phyloP scores from a whole-genome alignment of 1,140 invertebrate genomes.

The Dendroctonus valens region DNA sequence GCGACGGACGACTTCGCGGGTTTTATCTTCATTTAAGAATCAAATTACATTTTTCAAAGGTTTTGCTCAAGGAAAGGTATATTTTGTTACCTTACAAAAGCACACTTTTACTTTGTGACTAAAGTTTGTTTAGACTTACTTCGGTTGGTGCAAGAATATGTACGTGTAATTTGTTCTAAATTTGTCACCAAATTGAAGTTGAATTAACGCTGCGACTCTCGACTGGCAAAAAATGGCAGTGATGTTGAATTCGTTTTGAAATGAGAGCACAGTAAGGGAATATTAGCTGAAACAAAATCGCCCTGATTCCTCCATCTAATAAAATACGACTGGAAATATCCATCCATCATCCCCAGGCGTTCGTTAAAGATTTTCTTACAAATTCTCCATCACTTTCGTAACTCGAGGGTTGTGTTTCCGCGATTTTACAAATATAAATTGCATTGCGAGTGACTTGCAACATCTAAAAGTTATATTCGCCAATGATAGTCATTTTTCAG shows the following conservation, averaged over 20 bases:
- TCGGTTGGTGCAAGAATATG: too few relatives aligned
- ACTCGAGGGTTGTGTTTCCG: slow-evolving; percentile 19
- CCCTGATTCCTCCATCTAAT: not conserved
- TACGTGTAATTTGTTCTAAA: too few relatives aligned
- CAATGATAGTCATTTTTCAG: slow-evolving; percentile 24
- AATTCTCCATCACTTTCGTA: not conserved
- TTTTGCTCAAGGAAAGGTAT: not conserved
- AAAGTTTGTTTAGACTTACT: too few relatives aligned
- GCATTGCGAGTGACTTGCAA: slow-evolving; percentile 27
- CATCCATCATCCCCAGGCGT: slow-evolving; percentile 10
- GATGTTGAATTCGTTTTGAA: too few relatives aligned
- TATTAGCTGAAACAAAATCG: too few relatives aligned
- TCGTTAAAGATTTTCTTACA: slow-evolving; percentile 17
- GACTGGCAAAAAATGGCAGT: too few relatives aligned
- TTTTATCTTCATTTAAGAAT: slow-evolving; percentile 31
- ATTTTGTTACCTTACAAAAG: too few relatives aligned
- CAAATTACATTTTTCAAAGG: slow-evolving; percentile 19
- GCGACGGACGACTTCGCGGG: slow-evolving; percentile 4
- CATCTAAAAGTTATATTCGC: slow-evolving; percentile 28
- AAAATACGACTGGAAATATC: not conserved
- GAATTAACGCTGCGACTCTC: too few relatives aligned
- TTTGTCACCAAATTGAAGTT: too few relatives aligned
- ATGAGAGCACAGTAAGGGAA: too few relatives aligned
- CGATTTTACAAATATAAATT: slow-evolving; percentile 30
- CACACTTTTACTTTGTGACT: too few relatives aligned